Evolutionary conservation across 2,113 vertebrate species (phyloP), one percentile per base, ranked within the genome.

Genomic region (Callipepla squamata): DNA sequence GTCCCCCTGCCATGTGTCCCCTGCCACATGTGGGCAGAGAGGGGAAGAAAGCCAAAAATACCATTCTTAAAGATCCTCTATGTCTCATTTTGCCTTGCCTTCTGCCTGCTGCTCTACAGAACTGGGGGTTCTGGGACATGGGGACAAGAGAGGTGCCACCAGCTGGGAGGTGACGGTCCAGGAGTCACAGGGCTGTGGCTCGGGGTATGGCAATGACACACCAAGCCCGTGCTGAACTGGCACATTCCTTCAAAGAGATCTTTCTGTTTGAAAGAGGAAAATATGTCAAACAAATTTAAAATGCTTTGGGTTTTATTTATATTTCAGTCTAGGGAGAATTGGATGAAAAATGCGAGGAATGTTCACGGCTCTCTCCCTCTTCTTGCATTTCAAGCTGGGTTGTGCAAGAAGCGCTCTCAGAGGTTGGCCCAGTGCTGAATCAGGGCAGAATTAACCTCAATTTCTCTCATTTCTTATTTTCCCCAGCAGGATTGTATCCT

Each of bases 221-320:
- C 85, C 4, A 13, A 79, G 58, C 0, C 0, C 50, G 34, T 90
- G 94, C 85, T 95, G 96, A 94, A 72, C 75, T 66, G 79, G 73
- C 87, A 86, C 79, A 45, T 91, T 94, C 90, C 89, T 93, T 42
- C 84, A 77, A 68, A 87, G 86, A 94, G n/a, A 53, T 7, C 85
- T 92, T 93, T 66, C 45, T 51, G 30, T 73, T 75, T 74, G 61
- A 85, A 90, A 89, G 69, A 76, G 47, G 63, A 83, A 94, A 94
- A 78, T 58, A 59, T 62, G 67, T 90, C 88, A 82, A 62, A 74
- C 13, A 40, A 80, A 87, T 92, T 87, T 70, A 45, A 75, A 73
- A 84, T 79, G 3, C 58, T 91, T 85, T 0, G 7, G 25, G 11
- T 5, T 85, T 91, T 84, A 84, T 89, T 94, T 88, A 10, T 81